These are phyloP conservation scores for Siphlonurus alternatus DNA, from an alignment of 2,888 invertebrate genomes.

Conservation along the genomic window DNA sequence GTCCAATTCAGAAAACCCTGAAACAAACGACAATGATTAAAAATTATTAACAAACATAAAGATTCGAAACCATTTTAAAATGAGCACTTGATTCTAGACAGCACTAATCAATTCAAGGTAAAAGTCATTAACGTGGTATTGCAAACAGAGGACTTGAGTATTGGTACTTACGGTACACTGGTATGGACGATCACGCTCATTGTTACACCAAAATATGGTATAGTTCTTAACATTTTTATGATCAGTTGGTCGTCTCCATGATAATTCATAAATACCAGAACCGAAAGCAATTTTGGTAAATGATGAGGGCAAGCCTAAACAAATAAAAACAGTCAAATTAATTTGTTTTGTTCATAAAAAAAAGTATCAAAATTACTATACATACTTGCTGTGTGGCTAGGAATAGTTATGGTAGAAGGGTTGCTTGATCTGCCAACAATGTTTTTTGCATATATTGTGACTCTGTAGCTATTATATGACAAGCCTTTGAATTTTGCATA, in stretches of 20 bases:
- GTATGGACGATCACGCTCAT: conserved; percentile 35
- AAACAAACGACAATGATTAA: conserved; percentile 10
- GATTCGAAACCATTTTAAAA: no score
- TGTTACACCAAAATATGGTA: conserved; percentile 65
- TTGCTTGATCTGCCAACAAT: conserved; percentile 37
- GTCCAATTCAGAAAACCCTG: conserved; percentile 44
- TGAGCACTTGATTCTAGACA: no score
- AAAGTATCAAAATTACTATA: no score
- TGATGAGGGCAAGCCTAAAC: conserved; percentile 32
- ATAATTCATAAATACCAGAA: conserved; percentile 51
- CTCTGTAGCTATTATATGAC: conserved; percentile 27
- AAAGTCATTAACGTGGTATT: no score
- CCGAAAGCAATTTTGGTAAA: conserved; percentile 58
- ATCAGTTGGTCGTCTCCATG: conserved; percentile 45
- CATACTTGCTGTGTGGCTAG: conserved; percentile 35
- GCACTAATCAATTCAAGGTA: no score
- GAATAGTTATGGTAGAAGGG: conserved; percentile 41
- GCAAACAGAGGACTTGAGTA: no score
- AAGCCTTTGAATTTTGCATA: conserved; percentile 41
- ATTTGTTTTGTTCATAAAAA: no score
- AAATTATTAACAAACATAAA: conserved; percentile 20
- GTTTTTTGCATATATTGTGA: conserved; percentile 45
- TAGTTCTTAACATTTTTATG: conserved; percentile 41
- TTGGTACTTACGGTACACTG: conserved; percentile 34
- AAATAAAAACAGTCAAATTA: conserved; percentile 9